Base-by-base conservation (phyloP, 2,113 vertebrate genomes). In the Salvelinus sp. region DNA sequence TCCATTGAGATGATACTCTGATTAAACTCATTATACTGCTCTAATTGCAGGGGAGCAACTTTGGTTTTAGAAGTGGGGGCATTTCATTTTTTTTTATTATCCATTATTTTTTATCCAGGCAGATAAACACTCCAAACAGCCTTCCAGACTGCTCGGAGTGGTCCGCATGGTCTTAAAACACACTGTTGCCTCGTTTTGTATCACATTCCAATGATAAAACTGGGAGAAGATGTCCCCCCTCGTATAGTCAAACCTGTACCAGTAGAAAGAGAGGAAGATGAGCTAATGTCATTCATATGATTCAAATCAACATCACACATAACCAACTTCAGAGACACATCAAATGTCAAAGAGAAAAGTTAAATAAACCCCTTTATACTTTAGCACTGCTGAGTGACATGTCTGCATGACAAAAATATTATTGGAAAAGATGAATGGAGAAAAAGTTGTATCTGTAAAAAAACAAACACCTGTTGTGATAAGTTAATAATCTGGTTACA, bases 181-280 rank as follows among this genome's bases (percentile, higher is more conserved):
- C 30, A 33, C 30, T 33, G 30, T 33, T 33, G 30, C 30, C 5
- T 33, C 5, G 30, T 33, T 33, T 33, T 33, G 5, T 33, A 6
- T 33, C 30, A 33, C 30, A 33, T 33, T 33, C 5, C 30, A 33
- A 33, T 33, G 30, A 1, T 33, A 33, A 33, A 33, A 1, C 30
- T 33, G 5, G 30, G 30, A 33, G 5, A 5, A 33, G 30, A 33
- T 33, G 30, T 33, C 30, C 1, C 30, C 30, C 30, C 30, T 33
- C 30, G 25, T 71, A 50, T 71, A 18, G 48, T 71, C 48, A 71
- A 54, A 71, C 69, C 69, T 18, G 69, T 50, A 25, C 48, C 69
- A 25, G 47, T 4, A 20, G 20, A 60, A 60, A 60, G 20, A 20
- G 58, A 60, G 58, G 28, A 23, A 67, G 13, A 25, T 12, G n/a